These are phyloP conservation scores for Chaetodon trifascialis DNA, from an alignment of 2,113 vertebrate genomes.

Conservation along the genomic window DNA sequence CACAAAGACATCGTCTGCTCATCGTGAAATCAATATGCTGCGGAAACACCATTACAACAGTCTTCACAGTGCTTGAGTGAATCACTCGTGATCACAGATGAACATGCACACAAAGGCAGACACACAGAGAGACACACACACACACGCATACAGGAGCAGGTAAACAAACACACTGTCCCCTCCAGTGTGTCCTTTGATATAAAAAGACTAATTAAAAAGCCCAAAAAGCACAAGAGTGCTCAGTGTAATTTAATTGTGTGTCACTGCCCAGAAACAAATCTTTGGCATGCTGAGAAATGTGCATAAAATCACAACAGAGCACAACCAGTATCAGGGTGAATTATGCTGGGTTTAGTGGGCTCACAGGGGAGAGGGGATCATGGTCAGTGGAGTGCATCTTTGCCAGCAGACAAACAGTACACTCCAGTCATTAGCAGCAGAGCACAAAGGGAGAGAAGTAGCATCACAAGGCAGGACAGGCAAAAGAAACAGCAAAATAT, in stretches of 20 bases:
- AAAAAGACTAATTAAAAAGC: constrained; percentile 37
- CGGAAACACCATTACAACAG: constrained; percentile 73
- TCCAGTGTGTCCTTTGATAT: constrained; percentile 47
- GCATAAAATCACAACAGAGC: constrained; percentile 49
- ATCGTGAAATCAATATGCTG: constrained; percentile 74
- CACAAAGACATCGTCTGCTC: constrained; percentile 72
- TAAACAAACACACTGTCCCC: constrained; percentile 36
- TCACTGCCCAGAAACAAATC: constrained; percentile 37
- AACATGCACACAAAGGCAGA: neutral
- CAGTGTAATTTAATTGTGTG: constrained; percentile 50
- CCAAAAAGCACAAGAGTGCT: constrained; percentile 45
- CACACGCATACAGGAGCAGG: constrained; percentile 5
- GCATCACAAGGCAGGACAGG: neutral
- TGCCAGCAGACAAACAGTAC: constrained; percentile 40
- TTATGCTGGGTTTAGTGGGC: constrained; percentile 48
- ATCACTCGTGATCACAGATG: constrained; percentile 46
- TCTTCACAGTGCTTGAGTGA: constrained; percentile 61
- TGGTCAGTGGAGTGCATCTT: constrained; percentile 49
- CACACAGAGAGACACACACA: neutral
- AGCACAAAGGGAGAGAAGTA: constrained; percentile 7
- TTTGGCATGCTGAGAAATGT: constrained; percentile 49
- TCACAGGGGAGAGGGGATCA: constrained; percentile 53
- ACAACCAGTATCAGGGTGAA: constrained; percentile 51
- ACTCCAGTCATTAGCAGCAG: constrained; percentile 54
- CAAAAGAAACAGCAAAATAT: neutral